These are phyloP conservation scores for Chloropsis cyanopogon DNA, from an alignment of 2,113 vertebrate genomes.

Conservation along the genomic window DNA sequence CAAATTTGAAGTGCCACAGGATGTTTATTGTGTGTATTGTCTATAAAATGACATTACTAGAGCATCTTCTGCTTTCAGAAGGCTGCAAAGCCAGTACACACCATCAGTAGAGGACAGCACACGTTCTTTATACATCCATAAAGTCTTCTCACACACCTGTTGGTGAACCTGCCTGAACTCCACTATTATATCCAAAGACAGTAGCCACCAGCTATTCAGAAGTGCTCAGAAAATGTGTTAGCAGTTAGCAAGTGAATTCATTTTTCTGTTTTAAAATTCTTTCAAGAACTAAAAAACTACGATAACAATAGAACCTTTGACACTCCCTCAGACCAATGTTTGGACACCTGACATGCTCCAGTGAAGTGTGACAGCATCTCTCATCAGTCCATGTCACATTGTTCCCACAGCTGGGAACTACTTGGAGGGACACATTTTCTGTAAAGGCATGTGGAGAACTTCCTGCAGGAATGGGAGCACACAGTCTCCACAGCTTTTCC, in stretches of 20 bases:
- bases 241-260: neutral
- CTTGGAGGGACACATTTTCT: neutral
- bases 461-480: neutral
- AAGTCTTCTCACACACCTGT: neutral
- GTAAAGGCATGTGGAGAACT: neutral
- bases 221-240: neutral
- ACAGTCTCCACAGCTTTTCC: neutral
- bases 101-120: neutral
- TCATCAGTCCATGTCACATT: neutral
- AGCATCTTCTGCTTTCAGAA: neutral
- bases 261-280: conserved; percentile 20
- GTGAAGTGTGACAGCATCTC: neutral
- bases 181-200: neutral
- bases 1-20: neutral
- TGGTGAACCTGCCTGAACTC: neutral
- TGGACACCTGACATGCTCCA: neutral
- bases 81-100: neutral
- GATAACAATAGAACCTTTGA: neutral
- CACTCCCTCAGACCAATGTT: conserved; percentile 2
- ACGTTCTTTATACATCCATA: neutral
- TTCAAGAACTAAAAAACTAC: neutral
- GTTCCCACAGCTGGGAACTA: neutral
- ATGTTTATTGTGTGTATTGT: neutral
- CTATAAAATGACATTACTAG: neutral
- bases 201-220: neutral